Evolutionary conservation across 2,888 invertebrate species (phyloP).

Genomic region (Dolichopus griseipennis): DNA sequence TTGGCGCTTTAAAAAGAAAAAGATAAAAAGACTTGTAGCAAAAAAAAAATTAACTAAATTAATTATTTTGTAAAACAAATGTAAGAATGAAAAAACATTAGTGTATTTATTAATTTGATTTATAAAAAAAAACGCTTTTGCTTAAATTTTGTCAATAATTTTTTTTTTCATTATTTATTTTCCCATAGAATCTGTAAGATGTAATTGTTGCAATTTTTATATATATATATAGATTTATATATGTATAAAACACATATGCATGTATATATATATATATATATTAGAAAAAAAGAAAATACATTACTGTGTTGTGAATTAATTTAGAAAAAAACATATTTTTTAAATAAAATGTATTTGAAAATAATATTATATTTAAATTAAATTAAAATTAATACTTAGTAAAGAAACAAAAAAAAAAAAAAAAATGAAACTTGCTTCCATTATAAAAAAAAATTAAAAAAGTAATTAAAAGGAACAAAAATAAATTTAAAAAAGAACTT

Average conservation of each 20-base stretch:
- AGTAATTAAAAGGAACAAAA: not conserved
- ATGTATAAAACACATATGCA: not conserved
- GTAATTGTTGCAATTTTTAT: not conserved
- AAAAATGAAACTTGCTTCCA: not conserved
- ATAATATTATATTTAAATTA: not conserved
- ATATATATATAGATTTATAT: not conserved
- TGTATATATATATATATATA: not conserved
- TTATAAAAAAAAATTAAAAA: not conserved
- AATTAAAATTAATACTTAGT: no score
- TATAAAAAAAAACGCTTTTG: not conserved
- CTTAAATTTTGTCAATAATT: not conserved
- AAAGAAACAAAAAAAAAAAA: no score
- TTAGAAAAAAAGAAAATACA: not conserved
- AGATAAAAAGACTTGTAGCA: no score
- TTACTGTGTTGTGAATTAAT: conserved; percentile 6
- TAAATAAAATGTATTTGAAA: not conserved
- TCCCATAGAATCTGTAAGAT: not conserved
- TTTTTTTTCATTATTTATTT: not conserved
- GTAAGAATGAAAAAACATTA: no score
- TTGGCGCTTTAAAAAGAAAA: no score
- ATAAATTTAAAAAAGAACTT: not conserved
- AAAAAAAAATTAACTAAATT: no score
- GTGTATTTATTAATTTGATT: no score
- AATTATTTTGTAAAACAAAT: no score
- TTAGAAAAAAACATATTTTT: not conserved